A percentile compares a stretch with the other conserved stretches of the same genome.
Evolutionary conservation across 2,888 invertebrate genomes (phyloP).

Genomic region (Eubasilissa splendida): DNA sequence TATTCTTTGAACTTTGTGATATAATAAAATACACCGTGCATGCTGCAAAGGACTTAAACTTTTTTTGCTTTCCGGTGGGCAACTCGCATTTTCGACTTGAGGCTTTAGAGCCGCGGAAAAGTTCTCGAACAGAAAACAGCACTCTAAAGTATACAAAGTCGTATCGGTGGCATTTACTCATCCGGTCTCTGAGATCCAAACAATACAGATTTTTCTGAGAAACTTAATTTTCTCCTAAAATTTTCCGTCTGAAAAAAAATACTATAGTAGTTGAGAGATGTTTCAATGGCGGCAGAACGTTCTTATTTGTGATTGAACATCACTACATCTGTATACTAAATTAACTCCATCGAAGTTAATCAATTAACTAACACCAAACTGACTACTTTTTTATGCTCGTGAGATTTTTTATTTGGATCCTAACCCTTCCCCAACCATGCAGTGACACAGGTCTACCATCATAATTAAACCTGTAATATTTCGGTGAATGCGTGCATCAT

Average conservation of each 20-base stretch:
- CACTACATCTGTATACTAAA: no score
- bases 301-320: no score
- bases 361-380: no score
- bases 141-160: constrained; percentile 53
- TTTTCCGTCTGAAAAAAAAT: not conserved
- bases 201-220: constrained; percentile 25
- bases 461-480: no score
- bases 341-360: no score
- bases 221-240: constrained; percentile 31
- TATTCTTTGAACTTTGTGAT: constrained; percentile 29
- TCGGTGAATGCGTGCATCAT: no score
- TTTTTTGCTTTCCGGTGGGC: constrained; percentile 38
- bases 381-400: no score
- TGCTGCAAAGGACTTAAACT: constrained; percentile 45
- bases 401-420: no score
- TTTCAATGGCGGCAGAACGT: no score
- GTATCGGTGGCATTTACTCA: constrained; percentile 28
- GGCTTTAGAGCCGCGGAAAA: constrained; percentile 36
- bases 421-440: no score
- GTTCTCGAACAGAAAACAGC: constrained; percentile 54
- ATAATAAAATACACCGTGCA: constrained; percentile 46
- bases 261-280: no score
- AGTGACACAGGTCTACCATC: no score
- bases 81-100: constrained; percentile 42
- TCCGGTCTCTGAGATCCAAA: constrained; percentile 12